These are phyloP conservation scores for Oncopodura yosiiana DNA, from an alignment of 1,140 invertebrate genomes.

Conservation along the genomic window DNA sequence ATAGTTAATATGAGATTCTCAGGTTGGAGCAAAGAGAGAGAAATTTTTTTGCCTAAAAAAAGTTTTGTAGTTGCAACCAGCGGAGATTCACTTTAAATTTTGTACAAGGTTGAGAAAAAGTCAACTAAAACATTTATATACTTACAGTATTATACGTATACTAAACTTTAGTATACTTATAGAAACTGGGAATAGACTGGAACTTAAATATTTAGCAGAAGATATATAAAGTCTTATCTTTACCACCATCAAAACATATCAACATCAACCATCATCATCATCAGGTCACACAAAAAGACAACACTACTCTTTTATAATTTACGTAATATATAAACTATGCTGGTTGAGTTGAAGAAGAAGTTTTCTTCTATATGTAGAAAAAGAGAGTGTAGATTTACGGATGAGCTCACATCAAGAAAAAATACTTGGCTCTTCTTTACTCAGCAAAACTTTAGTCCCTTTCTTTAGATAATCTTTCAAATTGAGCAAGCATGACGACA, in stretches of 20 bases:
- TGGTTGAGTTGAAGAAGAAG: too few relatives aligned
- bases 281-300: too few relatives aligned
- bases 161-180: too few relatives aligned
- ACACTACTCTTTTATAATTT: too few relatives aligned
- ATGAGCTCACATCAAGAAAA: conserved; percentile 11
- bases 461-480: conserved; percentile 9
- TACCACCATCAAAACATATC: too few relatives aligned
- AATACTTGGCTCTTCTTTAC: too few relatives aligned
- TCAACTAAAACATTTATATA: background rate
- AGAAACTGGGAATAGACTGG: too few relatives aligned
- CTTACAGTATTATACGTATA: background rate
- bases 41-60: conserved; percentile 2
- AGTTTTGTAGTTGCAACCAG: conserved; percentile 25
- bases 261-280: too few relatives aligned
- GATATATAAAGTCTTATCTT: too few relatives aligned
- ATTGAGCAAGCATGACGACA: conserved; percentile 15
- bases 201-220: too few relatives aligned
- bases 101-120: conserved; percentile 13
- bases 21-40: background rate
- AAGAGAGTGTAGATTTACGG: conserved; percentile 1
- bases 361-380: background rate
- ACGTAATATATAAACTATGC: too few relatives aligned
- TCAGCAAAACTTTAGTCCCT: too few relatives aligned
- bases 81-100: conserved; percentile 30
- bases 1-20: background rate